Conservation (phyloP, 1,140 invertebrate genomes). For the Lucilia cuprina region DNA sequence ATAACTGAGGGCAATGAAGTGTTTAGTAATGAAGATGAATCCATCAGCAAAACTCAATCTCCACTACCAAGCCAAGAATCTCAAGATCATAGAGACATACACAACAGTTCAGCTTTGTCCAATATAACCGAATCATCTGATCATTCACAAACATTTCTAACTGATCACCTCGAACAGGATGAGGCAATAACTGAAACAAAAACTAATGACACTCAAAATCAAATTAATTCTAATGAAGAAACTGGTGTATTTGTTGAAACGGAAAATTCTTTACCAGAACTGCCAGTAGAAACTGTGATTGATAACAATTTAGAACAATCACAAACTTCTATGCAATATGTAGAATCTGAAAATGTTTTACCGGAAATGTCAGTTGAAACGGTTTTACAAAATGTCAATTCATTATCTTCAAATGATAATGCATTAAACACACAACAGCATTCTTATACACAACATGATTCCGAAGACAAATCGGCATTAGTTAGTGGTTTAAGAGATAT, state of each 20-base stretch:
- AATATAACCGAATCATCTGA: conserved; percentile 8
- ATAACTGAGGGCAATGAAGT: conserved; percentile 54
- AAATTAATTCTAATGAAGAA: conserved; percentile 44
- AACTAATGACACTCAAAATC: conserved; percentile 9
- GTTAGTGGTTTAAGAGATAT: conserved; percentile 4
- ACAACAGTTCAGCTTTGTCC: not conserved
- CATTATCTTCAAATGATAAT: no score
- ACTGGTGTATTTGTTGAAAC: conserved; percentile 47
- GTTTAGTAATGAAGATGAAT: conserved; percentile 41
- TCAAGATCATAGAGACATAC: not conserved
- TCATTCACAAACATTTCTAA: conserved; percentile 3
- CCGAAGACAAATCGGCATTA: not conserved
- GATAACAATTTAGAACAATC: not conserved
- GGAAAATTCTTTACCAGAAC: conserved; percentile 65
- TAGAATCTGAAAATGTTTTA: conserved; percentile 63
- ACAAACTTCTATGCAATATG: not conserved
- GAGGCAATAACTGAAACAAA: not conserved
- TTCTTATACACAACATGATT: not conserved
- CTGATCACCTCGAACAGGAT: conserved; percentile 10
- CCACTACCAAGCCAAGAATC: not conserved
- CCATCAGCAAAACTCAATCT: conserved; percentile 16
- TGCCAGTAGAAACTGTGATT: conserved; percentile 46
- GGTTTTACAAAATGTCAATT: conserved; percentile 43
- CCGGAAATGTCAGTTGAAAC: conserved; percentile 60
- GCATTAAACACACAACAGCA: not conserved